Evolutionary conservation across 2,888 invertebrate species (phyloP).

Genomic region (Eilema depressum): DNA sequence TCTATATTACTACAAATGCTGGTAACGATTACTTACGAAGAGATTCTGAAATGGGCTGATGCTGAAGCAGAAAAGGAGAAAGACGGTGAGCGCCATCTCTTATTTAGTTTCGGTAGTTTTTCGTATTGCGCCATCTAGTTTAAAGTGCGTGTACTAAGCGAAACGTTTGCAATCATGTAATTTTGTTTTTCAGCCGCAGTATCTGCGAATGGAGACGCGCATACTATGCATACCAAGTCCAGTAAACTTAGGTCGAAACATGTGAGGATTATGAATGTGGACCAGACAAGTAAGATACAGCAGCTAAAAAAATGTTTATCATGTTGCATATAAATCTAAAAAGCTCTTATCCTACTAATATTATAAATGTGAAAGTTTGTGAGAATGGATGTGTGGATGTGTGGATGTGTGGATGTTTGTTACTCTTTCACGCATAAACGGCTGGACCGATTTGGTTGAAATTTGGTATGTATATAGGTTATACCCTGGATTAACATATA

Average conservation of each 20-base stretch:
- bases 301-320: no score
- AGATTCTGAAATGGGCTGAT: conserved; percentile 85
- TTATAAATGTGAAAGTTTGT: no score
- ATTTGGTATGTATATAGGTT: no score
- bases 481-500: no score
- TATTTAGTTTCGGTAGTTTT: neutral
- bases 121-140: conserved; percentile 23
- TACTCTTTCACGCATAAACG: no score
- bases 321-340: no score
- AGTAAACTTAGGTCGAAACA: conserved; percentile 66
- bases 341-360: no score
- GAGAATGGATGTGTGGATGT: no score
- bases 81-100: conserved; percentile 57
- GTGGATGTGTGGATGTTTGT: no score
- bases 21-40: conserved; percentile 90
- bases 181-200: conserved; percentile 45
- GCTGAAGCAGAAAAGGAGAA: conserved; percentile 71
- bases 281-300: conserved; percentile 71
- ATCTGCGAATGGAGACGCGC: conserved; percentile 71
- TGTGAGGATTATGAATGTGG: conserved; percentile 70
- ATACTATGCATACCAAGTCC: conserved; percentile 60
- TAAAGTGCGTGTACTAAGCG: neutral
- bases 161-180: neutral
- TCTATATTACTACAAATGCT: conserved; percentile 91
- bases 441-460: no score